Percentiles rank a stretch among this genome's conserved stretches.
Evolutionary conservation across 2,797 vertebrate genomes (phyloP).

Genomic region (Mus minutoides): DNA sequence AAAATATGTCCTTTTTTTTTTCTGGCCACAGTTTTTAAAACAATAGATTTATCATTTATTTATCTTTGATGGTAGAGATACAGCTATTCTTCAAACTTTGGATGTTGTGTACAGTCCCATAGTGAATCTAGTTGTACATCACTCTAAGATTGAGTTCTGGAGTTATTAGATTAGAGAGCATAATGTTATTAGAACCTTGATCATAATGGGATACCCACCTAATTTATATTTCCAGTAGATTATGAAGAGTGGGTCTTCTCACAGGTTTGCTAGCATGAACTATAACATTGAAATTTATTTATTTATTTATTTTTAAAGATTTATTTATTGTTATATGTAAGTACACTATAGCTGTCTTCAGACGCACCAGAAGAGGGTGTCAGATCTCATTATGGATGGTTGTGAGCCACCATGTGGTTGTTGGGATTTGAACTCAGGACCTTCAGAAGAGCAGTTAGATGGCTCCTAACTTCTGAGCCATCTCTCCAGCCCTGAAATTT

Average conservation of each 20-base stretch:
- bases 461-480: too few relatives aligned
- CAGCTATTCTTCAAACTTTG: neutral
- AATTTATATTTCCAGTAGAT: neutral
- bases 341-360: too few relatives aligned
- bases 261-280: neutral
- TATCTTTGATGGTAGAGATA: neutral
- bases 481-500: too few relatives aligned
- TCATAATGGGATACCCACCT: neutral
- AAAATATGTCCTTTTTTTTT: slow-evolving; percentile 22
- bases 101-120: neutral
- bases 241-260: neutral
- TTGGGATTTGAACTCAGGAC: too few relatives aligned
- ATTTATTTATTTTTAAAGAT: too few relatives aligned
- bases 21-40: neutral
- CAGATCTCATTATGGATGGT: too few relatives aligned
- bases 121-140: neutral
- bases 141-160: neutral
- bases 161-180: neutral
- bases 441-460: too few relatives aligned
- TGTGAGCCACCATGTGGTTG: too few relatives aligned
- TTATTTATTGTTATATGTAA: too few relatives aligned
- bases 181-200: neutral
- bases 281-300: neutral
- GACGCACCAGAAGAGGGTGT: too few relatives aligned
- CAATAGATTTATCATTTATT: slow-evolving; percentile 37